Percentiles rank a stretch among this genome's conserved stretches.
These are phyloP conservation scores for Akabosia matsudoensis DNA, from an alignment of 1,140 invertebrate genomes.

Conservation along the genomic window DNA sequence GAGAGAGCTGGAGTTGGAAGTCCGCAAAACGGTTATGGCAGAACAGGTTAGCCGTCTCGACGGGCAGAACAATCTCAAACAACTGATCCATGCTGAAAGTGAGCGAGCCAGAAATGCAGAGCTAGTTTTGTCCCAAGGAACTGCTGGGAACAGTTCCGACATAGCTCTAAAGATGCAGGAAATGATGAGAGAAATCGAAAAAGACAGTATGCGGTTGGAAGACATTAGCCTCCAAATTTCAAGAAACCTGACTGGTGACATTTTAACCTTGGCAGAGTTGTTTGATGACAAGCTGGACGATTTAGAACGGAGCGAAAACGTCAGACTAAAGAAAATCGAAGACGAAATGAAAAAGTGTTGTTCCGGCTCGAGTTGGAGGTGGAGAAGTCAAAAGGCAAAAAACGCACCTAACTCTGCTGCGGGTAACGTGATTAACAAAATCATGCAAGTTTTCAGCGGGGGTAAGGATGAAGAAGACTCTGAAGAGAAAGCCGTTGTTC, in stretches of 20 bases:
- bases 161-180: not conserved
- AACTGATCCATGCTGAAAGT: not conserved
- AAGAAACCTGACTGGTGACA: slow-evolving; percentile 14
- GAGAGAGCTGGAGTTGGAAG: not conserved
- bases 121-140: not conserved
- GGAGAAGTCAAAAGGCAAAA: not conserved
- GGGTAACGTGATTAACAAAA: not conserved
- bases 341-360: slow-evolving; percentile 15
- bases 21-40: not conserved
- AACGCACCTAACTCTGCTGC: not conserved
- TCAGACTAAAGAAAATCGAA: not conserved
- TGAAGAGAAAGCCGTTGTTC: not conserved
- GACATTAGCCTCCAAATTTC: not conserved
- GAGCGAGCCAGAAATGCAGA: not conserved
- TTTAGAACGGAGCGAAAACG: slow-evolving; percentile 12
- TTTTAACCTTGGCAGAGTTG: not conserved
- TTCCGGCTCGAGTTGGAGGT: slow-evolving; percentile 14
- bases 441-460: not conserved
- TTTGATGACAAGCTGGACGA: slow-evolving; percentile 16
- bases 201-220: not conserved
- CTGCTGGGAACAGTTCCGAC: not conserved
- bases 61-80: not conserved
- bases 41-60: too few relatives aligned
- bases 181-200: not conserved
- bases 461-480: not conserved